Evolutionary conservation across 2,888 invertebrate species (phyloP).

Genomic region (Sinodicranocentrus sp.): DNA sequence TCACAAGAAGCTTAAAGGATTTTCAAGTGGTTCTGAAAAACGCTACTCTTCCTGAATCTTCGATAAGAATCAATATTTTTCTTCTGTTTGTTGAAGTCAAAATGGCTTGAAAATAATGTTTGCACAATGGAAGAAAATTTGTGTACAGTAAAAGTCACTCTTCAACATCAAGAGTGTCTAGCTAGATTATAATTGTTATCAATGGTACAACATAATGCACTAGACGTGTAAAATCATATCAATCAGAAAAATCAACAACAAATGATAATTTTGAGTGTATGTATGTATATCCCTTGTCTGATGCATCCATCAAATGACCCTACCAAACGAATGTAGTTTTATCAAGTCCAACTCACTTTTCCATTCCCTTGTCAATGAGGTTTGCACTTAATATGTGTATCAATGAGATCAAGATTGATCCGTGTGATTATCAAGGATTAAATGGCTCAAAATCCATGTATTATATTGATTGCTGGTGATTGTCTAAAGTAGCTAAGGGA

Average conservation of each 20-base stretch:
- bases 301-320: too few species aligned
- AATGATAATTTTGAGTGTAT: background rate
- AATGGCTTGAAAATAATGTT: background rate
- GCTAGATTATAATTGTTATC: background rate
- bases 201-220: conserved; percentile 19
- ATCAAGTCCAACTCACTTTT: background rate
- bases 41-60: background rate
- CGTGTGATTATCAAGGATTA: conserved; percentile 50
- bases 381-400: background rate
- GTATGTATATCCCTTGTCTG: background rate
- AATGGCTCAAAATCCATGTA: background rate
- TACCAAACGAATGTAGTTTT: too few species aligned
- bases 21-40: background rate
- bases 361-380: conserved; percentile 21
- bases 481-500: too few species aligned
- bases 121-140: background rate
- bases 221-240: conserved; percentile 28
- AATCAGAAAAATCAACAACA: conserved; percentile 22
- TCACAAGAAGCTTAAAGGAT: conserved; percentile 14
- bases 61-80: conserved; percentile 8
- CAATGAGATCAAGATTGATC: conserved; percentile 59
- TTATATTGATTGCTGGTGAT: conserved; percentile 19
- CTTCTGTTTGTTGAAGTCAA: conserved; percentile 6
- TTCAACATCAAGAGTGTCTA: background rate
- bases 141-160: conserved; percentile 4